A percentile compares a stretch with the other conserved stretches of the same genome.
Conservation (phyloP, 1,140 invertebrate genomes). For the Frieseomelitta varia region DNA sequence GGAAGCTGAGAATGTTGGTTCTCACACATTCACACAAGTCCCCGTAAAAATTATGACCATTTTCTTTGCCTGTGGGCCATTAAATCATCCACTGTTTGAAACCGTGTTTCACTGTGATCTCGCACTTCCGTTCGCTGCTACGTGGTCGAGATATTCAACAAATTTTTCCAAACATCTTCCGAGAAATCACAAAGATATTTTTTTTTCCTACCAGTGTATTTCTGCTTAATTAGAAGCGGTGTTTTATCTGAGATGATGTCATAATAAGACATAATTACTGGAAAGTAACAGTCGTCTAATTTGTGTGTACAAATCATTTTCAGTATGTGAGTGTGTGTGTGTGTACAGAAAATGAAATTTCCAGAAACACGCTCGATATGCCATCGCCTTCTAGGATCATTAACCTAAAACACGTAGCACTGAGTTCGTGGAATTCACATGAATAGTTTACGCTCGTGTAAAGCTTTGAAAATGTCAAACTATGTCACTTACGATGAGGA, state of each 20-base stretch:
- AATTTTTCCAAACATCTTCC: neutral
- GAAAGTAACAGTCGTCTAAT: neutral
- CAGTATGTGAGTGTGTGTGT: neutral
- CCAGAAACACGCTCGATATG: conserved; percentile 4
- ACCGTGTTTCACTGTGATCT: neutral
- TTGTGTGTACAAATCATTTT: neutral
- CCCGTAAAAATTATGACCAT: conserved; percentile 1
- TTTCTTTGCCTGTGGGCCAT: neutral
- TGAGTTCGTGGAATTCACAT: neutral
- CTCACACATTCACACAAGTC: neutral
- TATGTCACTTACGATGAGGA: neutral
- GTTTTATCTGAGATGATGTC: neutral
- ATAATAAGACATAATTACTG: conserved; percentile 41
- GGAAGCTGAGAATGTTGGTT: neutral
- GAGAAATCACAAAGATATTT: neutral
- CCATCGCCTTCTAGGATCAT: conserved; percentile 24
- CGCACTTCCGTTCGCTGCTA: neutral
- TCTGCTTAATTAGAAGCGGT: neutral
- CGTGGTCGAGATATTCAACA: neutral
- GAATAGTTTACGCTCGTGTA: neutral
- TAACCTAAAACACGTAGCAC: conserved; percentile 28
- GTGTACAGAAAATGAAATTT: conserved; percentile 31
- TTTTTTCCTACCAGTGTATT: too few relatives aligned
- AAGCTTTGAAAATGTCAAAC: neutral
- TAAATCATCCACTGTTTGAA: neutral